Evolutionary conservation across 2,888 invertebrate genomes (phyloP).

Genomic region (Drosophila monieri): DNA sequence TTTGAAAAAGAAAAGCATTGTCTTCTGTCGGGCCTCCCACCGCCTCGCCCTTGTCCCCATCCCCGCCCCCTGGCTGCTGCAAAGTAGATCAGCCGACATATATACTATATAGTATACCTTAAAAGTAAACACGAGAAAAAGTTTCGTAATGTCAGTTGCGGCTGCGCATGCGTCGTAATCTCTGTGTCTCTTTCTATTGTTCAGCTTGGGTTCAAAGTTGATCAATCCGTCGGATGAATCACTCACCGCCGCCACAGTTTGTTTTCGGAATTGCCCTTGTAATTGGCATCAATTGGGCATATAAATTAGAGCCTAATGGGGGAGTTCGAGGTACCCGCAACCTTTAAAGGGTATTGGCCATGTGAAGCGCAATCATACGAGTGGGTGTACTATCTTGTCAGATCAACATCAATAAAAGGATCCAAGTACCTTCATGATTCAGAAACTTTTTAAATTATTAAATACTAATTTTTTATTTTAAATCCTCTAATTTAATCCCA

Average conservation of each 20-base stretch:
- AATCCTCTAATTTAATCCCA: too few relatives aligned
- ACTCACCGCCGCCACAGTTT: conserved; percentile 51
- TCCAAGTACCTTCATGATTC: too few relatives aligned
- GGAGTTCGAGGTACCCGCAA: conserved; percentile 4
- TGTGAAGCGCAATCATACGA: background rate
- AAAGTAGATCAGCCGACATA: conserved; percentile 67
- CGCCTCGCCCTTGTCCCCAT: background rate
- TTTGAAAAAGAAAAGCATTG: conserved; percentile 75
- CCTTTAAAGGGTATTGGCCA: conserved; percentile 3
- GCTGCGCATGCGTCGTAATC: conserved; percentile 67
- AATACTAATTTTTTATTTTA: too few relatives aligned
- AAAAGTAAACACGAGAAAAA: conserved; percentile 58
- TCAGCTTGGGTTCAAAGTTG: conserved; percentile 70
- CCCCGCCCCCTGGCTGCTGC: conserved; percentile 21
- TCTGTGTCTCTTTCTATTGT: conserved; percentile 28
- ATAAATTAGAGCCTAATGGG: conserved; percentile 44
- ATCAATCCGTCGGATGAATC: conserved; percentile 54
- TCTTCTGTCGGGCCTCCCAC: conserved; percentile 47
- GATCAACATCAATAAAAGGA: too few relatives aligned
- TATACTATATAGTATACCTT: conserved; percentile 17
- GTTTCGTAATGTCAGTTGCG: conserved; percentile 67
- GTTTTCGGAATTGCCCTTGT: conserved; percentile 53
- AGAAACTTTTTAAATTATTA: too few relatives aligned
- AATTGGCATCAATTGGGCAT: conserved; percentile 45
- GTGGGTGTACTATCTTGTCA: too few relatives aligned